A percentile compares a stretch with the other conserved stretches of the same genome.
These are phyloP conservation scores for Tillus elongatus DNA, from an alignment of 2,888 invertebrate species.

Conservation along the genomic window DNA sequence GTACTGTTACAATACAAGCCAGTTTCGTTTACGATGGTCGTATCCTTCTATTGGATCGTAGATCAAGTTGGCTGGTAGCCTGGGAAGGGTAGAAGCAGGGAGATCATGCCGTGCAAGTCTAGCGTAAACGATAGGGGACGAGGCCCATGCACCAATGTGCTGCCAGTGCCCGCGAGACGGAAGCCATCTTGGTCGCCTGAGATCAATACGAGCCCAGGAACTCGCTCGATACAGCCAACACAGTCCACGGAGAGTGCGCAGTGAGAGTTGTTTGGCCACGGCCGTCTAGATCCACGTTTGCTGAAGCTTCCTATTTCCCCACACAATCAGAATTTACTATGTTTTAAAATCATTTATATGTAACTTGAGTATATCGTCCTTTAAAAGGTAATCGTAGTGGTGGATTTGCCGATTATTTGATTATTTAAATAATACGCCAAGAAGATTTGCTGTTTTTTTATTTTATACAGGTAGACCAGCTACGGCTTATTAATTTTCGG, in stretches of 20 bases:
- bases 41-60: constrained; percentile 32
- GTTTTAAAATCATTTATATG: no score
- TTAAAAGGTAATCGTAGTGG: no score
- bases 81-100: constrained; percentile 18
- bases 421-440: no score
- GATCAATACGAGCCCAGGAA: constrained; percentile 37
- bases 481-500: no score
- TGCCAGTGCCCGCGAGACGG: constrained; percentile 32
- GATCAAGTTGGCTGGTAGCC: constrained; percentile 29
- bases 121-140: constrained; percentile 30
- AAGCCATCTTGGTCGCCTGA: constrained; percentile 37
- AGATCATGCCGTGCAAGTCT: constrained; percentile 29
- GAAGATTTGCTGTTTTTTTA: no score
- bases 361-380: no score
- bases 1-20: constrained; percentile 16
- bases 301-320: not conserved
- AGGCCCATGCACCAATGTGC: constrained; percentile 35
- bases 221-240: constrained; percentile 35
- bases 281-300: no score
- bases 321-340: not conserved
- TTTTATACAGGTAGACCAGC: no score
- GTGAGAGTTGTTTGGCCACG: no score
- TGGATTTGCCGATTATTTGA: no score
- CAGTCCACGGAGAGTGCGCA: no score
- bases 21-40: constrained; percentile 18